These are phyloP conservation scores for Zophobas morio DNA, from an alignment of 1,140 invertebrate species.

Conservation along the genomic window DNA sequence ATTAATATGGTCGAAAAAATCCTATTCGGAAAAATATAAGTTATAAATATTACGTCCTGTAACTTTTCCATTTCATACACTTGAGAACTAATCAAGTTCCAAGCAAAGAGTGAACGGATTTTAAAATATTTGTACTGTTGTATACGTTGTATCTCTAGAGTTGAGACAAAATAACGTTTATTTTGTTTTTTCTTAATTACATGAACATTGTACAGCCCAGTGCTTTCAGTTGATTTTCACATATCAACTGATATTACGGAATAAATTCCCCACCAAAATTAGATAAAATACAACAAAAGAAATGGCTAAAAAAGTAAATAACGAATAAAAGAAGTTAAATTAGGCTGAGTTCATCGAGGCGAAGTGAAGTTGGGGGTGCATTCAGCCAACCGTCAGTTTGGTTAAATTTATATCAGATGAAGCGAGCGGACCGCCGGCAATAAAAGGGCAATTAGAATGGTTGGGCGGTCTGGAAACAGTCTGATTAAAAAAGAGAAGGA, in stretches of 20 bases:
- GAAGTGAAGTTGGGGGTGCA: slow-evolving; percentile 51
- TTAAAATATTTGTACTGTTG: no score
- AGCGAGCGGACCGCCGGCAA: slow-evolving; percentile 62
- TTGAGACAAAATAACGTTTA: no score
- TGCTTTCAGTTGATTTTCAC: background rate
- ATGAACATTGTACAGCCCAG: no score
- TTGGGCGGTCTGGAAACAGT: slow-evolving; percentile 65
- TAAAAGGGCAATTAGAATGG: slow-evolving; percentile 66
- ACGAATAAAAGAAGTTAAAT: slow-evolving; percentile 58
- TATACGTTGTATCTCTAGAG: no score
- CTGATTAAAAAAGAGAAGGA: slow-evolving; percentile 67
- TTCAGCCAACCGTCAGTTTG: slow-evolving; percentile 61
- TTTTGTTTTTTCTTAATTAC: no score
- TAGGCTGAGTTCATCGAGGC: slow-evolving; percentile 52
- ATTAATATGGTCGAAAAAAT: no score
- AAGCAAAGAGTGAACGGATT: no score
- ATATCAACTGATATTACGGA: background rate
- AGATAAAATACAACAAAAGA: slow-evolving; percentile 37
- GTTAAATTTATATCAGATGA: slow-evolving; percentile 64
- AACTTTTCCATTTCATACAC: no score
- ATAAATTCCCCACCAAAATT: background rate
- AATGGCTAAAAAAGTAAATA: slow-evolving; percentile 50
- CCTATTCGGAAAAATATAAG: no score
- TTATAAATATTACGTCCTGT: no score
- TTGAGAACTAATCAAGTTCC: no score